Evolutionary conservation across 2,888 invertebrate species (phyloP), one percentile per base, ranked within the genome.

Genomic region (Hirudinaria manillensis): DNA sequence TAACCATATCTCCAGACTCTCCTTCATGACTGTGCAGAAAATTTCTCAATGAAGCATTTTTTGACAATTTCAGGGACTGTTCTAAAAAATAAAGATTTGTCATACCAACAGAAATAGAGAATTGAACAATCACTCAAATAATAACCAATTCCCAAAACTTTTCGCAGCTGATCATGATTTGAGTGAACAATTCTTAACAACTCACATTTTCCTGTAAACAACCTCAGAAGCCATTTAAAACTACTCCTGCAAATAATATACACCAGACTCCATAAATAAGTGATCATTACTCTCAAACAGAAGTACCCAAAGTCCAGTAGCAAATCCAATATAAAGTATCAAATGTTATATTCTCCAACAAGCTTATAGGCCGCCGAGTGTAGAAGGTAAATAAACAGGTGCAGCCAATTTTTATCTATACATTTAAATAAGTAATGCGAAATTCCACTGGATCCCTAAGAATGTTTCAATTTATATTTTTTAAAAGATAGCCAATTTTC

Each of bases 11-110:
- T 76, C 89, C 88, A 7, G 83, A 80, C 80, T 82, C 79, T 65
- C 81, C 85, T 80, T 92, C 89, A 70, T 93, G 86, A 80, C 90
- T 89, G 3, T 87, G 86, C 4, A 92, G 85, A 10, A 93, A 86
- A 76, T 89, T 88, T 80, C 89, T 89, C 27, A 94, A 89, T 78
- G 90, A 89, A 21, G 85, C 83, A 70, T 89, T 89, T 70, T 89
- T 89, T 0, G 93, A 93, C 76, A 89, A 85, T 78, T 86, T 84
- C 76, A 95, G 86, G 0, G 93, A 93, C 53, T 88, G 87, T 85
- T 95, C 94, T 75, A 79, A 1, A 80, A 78, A 16, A 2, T 10
- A 61, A 6, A 24, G n/a, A 61, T n/a, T n/a, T n/a, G n/a, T n/a
- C n/a, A n/a, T 19, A 61, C 61, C 7, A 27, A 21, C n/a, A 61